A percentile compares a stretch with the other conserved stretches of the same genome.
Evolutionary conservation across 2,888 invertebrate genomes (phyloP).

Genomic region (Callinectes sapidus): DNA sequence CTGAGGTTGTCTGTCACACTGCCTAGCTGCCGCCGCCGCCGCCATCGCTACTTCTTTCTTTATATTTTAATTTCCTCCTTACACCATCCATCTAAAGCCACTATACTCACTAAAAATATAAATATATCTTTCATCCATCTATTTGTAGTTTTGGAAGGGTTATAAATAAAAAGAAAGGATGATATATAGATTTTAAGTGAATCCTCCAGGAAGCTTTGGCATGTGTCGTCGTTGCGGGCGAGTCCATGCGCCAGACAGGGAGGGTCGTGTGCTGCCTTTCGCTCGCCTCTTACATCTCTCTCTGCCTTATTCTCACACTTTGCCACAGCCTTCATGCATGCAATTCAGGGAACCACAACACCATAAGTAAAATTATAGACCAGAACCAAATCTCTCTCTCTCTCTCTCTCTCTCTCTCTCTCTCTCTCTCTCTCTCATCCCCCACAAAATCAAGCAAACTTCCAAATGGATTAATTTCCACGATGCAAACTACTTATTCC

Average conservation of each 20-base stretch:
- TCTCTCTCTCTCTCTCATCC: too few relatives aligned
- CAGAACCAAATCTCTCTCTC: neutral
- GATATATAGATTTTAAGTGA: neutral
- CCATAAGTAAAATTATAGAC: neutral
- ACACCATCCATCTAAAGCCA: neutral
- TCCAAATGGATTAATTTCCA: neutral
- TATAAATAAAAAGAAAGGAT: neutral
- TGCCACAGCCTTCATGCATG: neutral
- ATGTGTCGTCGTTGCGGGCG: conserved; percentile 48
- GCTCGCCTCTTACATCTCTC: neutral
- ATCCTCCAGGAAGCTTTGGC: conserved; percentile 27
- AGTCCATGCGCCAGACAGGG: conserved; percentile 65
- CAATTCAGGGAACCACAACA: neutral
- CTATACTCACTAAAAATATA: neutral
- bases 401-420: too few relatives aligned
- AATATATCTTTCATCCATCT: neutral
- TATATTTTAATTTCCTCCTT: neutral
- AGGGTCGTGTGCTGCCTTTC: conserved; percentile 13
- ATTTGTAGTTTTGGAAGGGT: neutral
- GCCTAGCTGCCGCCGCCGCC: conserved; percentile 27
- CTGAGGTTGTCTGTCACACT: conserved; percentile 51
- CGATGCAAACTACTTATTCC: neutral
- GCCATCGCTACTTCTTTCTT: neutral
- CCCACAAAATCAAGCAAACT: neutral
- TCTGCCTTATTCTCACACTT: conserved; percentile 5